These are phyloP conservation scores for Promerops cafer DNA, from an alignment of 2,113 vertebrate genomes.

Conservation along the genomic window DNA sequence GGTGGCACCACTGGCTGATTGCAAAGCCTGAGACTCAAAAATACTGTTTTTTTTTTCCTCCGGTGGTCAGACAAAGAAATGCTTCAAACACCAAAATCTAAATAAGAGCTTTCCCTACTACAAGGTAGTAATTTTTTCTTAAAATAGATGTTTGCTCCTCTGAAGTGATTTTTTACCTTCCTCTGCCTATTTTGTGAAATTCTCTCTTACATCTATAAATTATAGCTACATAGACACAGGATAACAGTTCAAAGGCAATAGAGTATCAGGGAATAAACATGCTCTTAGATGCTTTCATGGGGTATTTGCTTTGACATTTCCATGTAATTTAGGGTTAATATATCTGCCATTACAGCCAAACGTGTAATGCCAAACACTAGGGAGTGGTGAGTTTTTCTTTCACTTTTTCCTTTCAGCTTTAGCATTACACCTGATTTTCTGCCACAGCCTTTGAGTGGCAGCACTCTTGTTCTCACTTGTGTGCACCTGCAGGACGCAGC, in stretches of 20 bases:
- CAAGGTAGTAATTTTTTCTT: not conserved
- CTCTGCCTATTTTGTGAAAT: not conserved
- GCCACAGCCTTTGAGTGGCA: not conserved
- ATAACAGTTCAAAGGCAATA: not conserved
- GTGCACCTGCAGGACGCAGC: not conserved
- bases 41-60: not conserved
- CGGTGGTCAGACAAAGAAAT: not conserved
- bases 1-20: not conserved
- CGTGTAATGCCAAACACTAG: not conserved
- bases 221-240: not conserved
- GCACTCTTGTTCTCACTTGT: not conserved
- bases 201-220: not conserved
- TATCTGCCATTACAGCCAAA: not conserved
- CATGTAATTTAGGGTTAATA: not conserved
- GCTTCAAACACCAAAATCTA: not conserved
- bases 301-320: not conserved
- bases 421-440: not conserved
- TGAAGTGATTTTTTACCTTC: not conserved
- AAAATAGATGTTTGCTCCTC: not conserved
- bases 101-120: not conserved
- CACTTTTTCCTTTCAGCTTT: not conserved
- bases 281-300: not conserved
- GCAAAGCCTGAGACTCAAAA: not conserved
- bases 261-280: not conserved
- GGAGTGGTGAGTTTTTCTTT: not conserved